Percentiles rank a stretch among this genome's conserved stretches.
phyloP scores from a whole-genome alignment of 2,888 invertebrate genomes.

The Augiades crinisus region DNA sequence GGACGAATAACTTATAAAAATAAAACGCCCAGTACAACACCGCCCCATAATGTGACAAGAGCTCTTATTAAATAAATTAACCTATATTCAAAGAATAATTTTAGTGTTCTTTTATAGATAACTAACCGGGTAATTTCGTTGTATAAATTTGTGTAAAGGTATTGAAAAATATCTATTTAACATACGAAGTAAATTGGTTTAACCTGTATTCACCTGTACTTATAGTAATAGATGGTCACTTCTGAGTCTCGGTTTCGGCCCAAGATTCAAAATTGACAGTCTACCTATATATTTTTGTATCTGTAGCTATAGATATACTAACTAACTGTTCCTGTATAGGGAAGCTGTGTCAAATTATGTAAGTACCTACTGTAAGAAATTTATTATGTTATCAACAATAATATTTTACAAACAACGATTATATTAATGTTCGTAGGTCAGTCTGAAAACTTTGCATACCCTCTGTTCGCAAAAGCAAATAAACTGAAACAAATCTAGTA shows the following conservation, averaged over 20 bases:
- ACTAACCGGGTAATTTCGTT: conserved; percentile 20
- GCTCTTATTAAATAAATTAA: conserved; percentile 56
- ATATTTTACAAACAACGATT: conserved; percentile 17
- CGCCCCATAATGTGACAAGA: conserved; percentile 45
- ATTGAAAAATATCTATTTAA: conserved; percentile 20
- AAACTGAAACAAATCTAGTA: too few species aligned
- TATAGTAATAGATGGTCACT: conserved; percentile 9
- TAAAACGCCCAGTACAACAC: conserved; percentile 41
- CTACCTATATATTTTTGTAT: conserved; percentile 5
- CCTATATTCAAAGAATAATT: conserved; percentile 37
- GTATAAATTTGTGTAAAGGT: conserved; percentile 21
- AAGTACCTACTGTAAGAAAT: conserved; percentile 5
- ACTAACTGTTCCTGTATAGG: conserved; percentile 22
- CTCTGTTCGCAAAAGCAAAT: too few species aligned
- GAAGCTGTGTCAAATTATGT: conserved; percentile 10
- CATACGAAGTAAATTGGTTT: conserved; percentile 20
- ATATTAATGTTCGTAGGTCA: neutral
- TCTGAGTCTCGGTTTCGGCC: neutral
- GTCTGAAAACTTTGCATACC: neutral
- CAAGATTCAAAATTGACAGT: conserved; percentile 15
- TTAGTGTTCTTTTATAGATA: neutral
- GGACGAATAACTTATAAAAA: conserved; percentile 31
- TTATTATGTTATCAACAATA: conserved; percentile 11
- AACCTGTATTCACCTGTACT: conserved; percentile 12
- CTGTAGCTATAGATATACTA: conserved; percentile 14